Base-by-base conservation (phyloP, 1,140 invertebrate species). In the Micrasema longulum region DNA sequence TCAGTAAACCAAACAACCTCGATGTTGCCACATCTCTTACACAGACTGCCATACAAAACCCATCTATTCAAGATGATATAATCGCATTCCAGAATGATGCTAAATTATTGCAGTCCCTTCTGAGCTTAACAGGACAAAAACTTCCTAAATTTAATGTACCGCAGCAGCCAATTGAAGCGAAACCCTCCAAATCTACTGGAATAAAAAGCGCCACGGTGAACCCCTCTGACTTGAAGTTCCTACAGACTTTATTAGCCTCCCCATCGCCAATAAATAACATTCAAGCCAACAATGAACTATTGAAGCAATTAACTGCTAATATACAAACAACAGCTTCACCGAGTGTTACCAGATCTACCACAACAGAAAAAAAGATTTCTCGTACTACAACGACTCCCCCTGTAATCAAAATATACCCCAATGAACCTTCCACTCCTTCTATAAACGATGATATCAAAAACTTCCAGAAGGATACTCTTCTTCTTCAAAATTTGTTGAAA, bases 11-110 rank as follows among this genome's bases (percentile, higher is more conserved):
- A 36, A 71, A 71, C 22, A 53, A 64, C 55, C 36, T 71, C 3
- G 48, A 65, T 64, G n/a, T 65, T 9, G 20, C 67, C 10, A 57
- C 60, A 26, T n/a, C n/a, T n/a, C n/a, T n/a, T n/a, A n/a, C n/a
- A n/a, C n/a, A n/a, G n/a, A n/a, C n/a, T n/a, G n/a, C n/a, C n/a
- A n/a, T n/a, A n/a, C 75, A 65, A 52, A 70, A 69, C 18, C 81
- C 80, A 65, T 81, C 84, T n/a, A 78, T 84, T 50, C 80, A 85
- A 77, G 84, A 83, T 64, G 83, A 85, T 74, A 80, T 85, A 23
- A 80, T 79, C 77, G 80, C 82, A 73, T 84, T 84, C 69, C 81
- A 85, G 78, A 80, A 85, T 78, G 83, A 85, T 71, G 83, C 83
- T 22, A 85, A 84, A 76, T 76, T 85, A 10, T 77, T 85, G 65